These are phyloP conservation scores for Rhinatrema bivittatum DNA, from an alignment of 2,797 vertebrate species.

Conservation along the genomic window DNA sequence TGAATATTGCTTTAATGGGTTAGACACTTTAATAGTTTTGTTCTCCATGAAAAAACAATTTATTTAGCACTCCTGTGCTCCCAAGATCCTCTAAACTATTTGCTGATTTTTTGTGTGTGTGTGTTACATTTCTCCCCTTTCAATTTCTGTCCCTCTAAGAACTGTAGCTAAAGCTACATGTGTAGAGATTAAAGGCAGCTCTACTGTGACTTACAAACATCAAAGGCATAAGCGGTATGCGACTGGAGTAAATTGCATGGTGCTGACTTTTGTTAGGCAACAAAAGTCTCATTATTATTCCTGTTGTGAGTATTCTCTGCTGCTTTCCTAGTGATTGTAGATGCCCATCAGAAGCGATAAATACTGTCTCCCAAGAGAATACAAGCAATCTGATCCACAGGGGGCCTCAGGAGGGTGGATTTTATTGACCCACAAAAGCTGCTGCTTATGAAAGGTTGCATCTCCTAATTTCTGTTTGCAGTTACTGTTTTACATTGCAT, in stretches of 20 bases:
- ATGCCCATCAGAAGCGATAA: conserved; percentile 53
- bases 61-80: conserved; percentile 7
- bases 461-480: conserved; percentile 22
- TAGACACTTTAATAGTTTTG: background rate
- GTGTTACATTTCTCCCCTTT: conserved; percentile 20
- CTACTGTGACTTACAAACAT: conserved; percentile 36
- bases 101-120: background rate
- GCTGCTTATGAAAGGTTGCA: background rate
- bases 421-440: conserved; percentile 13
- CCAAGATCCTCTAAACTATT: conserved; percentile 14
- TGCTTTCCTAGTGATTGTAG: conserved; percentile 37
- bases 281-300: conserved; percentile 54
- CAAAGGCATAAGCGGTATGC: conserved; percentile 37
- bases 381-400: conserved; percentile 36
- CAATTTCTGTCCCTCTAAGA: conserved; percentile 33
- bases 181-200: conserved; percentile 48
- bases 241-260: conserved; percentile 38
- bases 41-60: conserved; percentile 25
- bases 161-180: conserved; percentile 32
- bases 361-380: conserved; percentile 23
- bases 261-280: conserved; percentile 28
- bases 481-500: conserved; percentile 2
- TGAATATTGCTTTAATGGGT: conserved; percentile 4
- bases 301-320: conserved; percentile 27
- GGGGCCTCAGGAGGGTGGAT: background rate